Conservation (phyloP, 2,888 invertebrate genomes). For the Temnothorax ravouxi region DNA sequence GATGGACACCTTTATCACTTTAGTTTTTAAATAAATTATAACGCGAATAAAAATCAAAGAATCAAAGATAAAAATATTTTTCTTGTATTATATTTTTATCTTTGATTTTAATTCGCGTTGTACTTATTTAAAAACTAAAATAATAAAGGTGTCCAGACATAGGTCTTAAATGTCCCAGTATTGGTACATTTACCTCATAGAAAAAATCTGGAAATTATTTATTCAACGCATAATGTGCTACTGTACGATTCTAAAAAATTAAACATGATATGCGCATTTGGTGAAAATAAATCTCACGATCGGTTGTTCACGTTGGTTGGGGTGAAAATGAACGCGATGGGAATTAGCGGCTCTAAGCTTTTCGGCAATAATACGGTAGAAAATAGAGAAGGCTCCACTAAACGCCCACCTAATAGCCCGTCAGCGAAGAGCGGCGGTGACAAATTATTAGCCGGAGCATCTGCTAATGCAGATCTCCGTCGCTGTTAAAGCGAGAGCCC, state of each 20-base stretch:
- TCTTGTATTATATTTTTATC: too few species aligned
- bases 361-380: constrained; percentile 27
- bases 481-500: constrained; percentile 31
- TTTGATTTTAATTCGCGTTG: too few species aligned
- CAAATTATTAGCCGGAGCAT: constrained; percentile 69
- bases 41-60: too few species aligned
- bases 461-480: constrained; percentile 70
- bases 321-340: background rate
- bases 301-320: background rate
- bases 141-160: too few species aligned
- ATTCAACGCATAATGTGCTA: background rate
- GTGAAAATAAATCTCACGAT: constrained; percentile 10
- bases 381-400: constrained; percentile 25
- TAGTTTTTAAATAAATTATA: too few species aligned
- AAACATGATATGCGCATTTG: background rate
- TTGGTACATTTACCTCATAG: background rate
- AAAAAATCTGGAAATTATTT: constrained; percentile 9
- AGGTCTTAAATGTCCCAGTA: too few species aligned
- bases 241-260: background rate
- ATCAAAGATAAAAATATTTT: too few species aligned
- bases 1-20: too few species aligned
- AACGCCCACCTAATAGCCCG: constrained; percentile 68
- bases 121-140: too few species aligned
- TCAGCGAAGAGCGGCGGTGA: constrained; percentile 64
- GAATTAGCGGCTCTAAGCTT: constrained; percentile 36